Evolutionary conservation across 2,797 vertebrate species (phyloP).

Genomic region (Danio jaintianensis): DNA sequence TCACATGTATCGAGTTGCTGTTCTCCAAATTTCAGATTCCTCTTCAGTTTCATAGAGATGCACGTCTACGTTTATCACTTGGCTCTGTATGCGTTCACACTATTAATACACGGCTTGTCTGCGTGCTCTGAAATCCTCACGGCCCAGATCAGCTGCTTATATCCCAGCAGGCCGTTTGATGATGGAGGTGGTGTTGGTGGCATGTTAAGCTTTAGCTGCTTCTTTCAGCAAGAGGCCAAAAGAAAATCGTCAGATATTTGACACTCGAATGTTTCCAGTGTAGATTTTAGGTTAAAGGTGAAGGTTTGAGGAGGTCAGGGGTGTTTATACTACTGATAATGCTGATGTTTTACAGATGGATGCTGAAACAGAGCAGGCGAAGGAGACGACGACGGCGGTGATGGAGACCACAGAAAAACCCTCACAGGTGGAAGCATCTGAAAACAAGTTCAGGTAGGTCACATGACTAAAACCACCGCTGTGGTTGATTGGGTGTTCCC

Average conservation of each 20-base stretch:
- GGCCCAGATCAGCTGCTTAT: slow-evolving; percentile 9
- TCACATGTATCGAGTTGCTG: neutral
- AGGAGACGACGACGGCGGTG: slow-evolving; percentile 60
- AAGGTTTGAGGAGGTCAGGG: neutral
- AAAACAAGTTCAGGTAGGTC: slow-evolving; percentile 72
- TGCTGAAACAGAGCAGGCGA: slow-evolving; percentile 65
- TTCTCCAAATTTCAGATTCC: neutral
- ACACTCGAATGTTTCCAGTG: neutral
- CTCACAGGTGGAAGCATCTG: slow-evolving; percentile 63
- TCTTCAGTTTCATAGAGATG: neutral
- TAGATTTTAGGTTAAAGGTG: slow-evolving; percentile 13
- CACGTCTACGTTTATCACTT: neutral
- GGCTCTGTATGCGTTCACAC: neutral
- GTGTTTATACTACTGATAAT: neutral
- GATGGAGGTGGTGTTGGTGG: neutral
- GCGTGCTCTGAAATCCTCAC: neutral
- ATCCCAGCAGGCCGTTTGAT: slow-evolving; percentile 17
- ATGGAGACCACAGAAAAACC: slow-evolving; percentile 60
- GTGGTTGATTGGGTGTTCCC: neutral
- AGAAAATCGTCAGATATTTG: neutral
- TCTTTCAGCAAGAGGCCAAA: neutral
- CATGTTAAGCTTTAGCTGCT: slow-evolving; percentile 20
- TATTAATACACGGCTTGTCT: slow-evolving; percentile 10
- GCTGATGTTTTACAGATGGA: slow-evolving; percentile 72
- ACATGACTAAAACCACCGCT: neutral